Evolutionary conservation across 2,113 vertebrate genomes (phyloP), one percentile per base, ranked within the genome.

Genomic region (Oncorhynchus mykiss): DNA sequence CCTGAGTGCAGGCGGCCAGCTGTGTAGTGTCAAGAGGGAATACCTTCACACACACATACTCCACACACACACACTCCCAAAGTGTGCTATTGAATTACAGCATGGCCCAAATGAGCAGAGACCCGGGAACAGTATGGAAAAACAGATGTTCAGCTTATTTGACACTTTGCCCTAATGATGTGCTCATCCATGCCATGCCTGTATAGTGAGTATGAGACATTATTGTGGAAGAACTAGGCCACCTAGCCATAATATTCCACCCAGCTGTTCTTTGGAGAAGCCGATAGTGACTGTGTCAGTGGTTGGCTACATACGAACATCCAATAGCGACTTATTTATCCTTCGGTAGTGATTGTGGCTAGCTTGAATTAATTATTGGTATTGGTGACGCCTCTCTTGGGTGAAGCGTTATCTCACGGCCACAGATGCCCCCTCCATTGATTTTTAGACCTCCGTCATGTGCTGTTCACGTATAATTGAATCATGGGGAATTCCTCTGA

Each of bases 21-120:
- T 91, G 88, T 91, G 93, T 79, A 80, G 82, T 75, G 85, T 84
- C 89, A 92, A 81, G 54, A 77, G 81, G 87, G 87, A 88, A 87
- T 84, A 81, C 80, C 67, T 71, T 51, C 82, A 71, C 82, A 87
- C 80, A 77, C 77, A 11, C 9, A 48, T 22, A 70, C 87, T 74
- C 34, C 12, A 54, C 16, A 16, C 14, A 54, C 51, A 54, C 51
- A 54, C 13, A 54, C 51, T 45, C 39, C 39, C 39, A 45, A 45
- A 45, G 71, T 77, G 79, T 13, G 75, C 85, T 85, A 87, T 87
- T 71, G 84, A 83, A 79, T 85, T 88, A 84, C 82, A 84, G 80
- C 75, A 79, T 51, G 73, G 74, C 67, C 45, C 2, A 70, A 84
- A 86, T 83, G 81, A 86, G 82, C 87, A 80, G 82, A 80, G 67